A percentile compares a stretch with the other conserved stretches of the same genome.
These are phyloP conservation scores for Drosophila flavopinicola DNA, from an alignment of 2,888 invertebrate genomes.

Conservation along the genomic window DNA sequence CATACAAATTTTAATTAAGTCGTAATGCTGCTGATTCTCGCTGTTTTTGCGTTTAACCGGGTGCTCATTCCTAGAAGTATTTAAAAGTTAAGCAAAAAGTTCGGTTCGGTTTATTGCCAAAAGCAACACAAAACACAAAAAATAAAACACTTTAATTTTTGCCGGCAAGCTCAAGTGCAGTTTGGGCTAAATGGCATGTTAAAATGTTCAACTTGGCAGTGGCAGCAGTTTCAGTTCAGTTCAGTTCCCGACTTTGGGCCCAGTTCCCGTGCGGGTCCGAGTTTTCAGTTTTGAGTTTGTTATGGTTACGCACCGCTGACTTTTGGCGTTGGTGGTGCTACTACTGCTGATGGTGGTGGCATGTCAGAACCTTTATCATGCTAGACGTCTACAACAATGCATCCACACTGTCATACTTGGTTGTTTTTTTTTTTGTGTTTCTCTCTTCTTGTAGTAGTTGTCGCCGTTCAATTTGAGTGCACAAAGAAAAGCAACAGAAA, in stretches of 20 bases:
- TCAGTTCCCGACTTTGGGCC: slow-evolving; percentile 20
- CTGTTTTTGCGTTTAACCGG: slow-evolving; percentile 15
- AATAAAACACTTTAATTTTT: slow-evolving; percentile 34
- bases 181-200: slow-evolving; percentile 48
- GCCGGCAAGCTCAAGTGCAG: slow-evolving; percentile 49
- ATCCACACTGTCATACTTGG: slow-evolving; percentile 51
- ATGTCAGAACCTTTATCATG: slow-evolving; percentile 78
- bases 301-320: slow-evolving; percentile 72
- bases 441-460: slow-evolving; percentile 38
- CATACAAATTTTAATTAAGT: slow-evolving; percentile 9
- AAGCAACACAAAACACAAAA: neutral
- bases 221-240: slow-evolving; percentile 30
- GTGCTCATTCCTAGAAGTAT: slow-evolving; percentile 40
- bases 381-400: slow-evolving; percentile 26
- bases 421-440: slow-evolving; percentile 4
- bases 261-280: no score
- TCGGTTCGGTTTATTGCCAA: slow-evolving; percentile 26
- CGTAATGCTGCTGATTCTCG: slow-evolving; percentile 5
- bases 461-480: slow-evolving; percentile 78
- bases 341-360: slow-evolving; percentile 40
- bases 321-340: slow-evolving; percentile 26
- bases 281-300: slow-evolving; percentile 33
- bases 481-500: slow-evolving; percentile 72
- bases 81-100: slow-evolving; percentile 28
- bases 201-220: slow-evolving; percentile 65